Evolutionary conservation across 2,113 vertebrate genomes (phyloP).

Genomic region (Garra rufa): DNA sequence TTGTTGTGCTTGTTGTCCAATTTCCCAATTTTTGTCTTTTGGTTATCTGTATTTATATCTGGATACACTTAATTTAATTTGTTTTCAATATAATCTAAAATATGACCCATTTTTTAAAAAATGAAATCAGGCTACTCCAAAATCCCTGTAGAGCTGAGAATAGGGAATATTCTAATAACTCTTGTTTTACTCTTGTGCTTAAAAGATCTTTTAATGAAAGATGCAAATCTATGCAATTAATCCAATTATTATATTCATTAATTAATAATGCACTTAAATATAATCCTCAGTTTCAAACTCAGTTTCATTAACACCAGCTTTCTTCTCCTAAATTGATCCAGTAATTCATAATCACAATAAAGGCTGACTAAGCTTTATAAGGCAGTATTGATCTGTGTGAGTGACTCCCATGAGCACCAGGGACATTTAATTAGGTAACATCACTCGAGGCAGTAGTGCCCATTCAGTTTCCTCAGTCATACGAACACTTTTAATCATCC

Average conservation of each 20-base stretch:
- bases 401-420: conserved; percentile 10
- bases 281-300: background rate
- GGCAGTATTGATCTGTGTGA: conserved; percentile 18
- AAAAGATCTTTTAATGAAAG: background rate
- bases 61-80: too few relatives aligned
- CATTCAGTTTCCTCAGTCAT: background rate
- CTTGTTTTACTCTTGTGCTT: background rate
- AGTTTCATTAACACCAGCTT: background rate
- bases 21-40: too few relatives aligned
- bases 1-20: too few relatives aligned
- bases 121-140: background rate
- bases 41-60: too few relatives aligned
- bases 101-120: background rate
- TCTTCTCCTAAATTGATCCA: background rate
- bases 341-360: conserved; percentile 12
- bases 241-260: background rate
- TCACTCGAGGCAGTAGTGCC: background rate
- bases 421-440: conserved; percentile 21
- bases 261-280: background rate
- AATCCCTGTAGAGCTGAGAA: background rate
- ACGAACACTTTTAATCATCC: background rate
- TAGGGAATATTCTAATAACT: background rate
- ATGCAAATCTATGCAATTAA: background rate
- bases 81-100: background rate
- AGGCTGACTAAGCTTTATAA: background rate